phyloP scores from a whole-genome alignment of 35 echinoderm and acorn worm genomes.

The Hemicentrotus pulcherrimus region DNA sequence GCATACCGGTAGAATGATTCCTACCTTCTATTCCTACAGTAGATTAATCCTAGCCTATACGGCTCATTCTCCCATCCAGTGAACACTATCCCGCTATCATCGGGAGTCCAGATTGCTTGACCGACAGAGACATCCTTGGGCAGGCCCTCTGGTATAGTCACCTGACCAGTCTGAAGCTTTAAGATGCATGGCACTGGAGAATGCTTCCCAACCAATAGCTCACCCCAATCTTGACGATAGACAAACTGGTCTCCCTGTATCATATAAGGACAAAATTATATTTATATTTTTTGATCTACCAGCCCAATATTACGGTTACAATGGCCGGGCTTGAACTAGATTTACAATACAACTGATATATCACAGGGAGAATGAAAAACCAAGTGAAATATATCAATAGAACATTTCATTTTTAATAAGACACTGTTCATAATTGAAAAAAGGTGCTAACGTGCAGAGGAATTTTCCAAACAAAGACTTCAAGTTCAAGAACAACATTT shows the following conservation, averaged over 20 bases:
- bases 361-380: too few relatives aligned
- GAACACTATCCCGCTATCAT: constrained; percentile 82
- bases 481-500: too few relatives aligned
- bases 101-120: constrained; percentile 82
- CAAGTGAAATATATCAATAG: too few relatives aligned
- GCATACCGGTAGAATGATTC: not conserved
- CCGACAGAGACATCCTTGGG: constrained; percentile 78
- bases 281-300: too few relatives aligned
- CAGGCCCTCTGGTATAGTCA: constrained; percentile 64
- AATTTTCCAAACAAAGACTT: too few relatives aligned
- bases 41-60: constrained; percentile 76
- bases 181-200: constrained; percentile 74
- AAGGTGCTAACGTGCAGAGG: too few relatives aligned
- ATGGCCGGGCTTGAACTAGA: too few relatives aligned
- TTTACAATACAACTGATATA: too few relatives aligned
- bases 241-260: constrained; percentile 79
- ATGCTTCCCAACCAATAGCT: constrained; percentile 69
- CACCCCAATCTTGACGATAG: constrained; percentile 86
- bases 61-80: constrained; percentile 73
- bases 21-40: constrained; percentile 84
- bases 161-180: constrained; percentile 66
- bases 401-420: too few relatives aligned
- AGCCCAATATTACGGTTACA: too few relatives aligned
- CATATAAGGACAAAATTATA: not conserved
- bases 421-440: too few relatives aligned